Base-by-base conservation (phyloP, 2,797 vertebrate species). In the Petrocephalus schoutedeni region DNA sequence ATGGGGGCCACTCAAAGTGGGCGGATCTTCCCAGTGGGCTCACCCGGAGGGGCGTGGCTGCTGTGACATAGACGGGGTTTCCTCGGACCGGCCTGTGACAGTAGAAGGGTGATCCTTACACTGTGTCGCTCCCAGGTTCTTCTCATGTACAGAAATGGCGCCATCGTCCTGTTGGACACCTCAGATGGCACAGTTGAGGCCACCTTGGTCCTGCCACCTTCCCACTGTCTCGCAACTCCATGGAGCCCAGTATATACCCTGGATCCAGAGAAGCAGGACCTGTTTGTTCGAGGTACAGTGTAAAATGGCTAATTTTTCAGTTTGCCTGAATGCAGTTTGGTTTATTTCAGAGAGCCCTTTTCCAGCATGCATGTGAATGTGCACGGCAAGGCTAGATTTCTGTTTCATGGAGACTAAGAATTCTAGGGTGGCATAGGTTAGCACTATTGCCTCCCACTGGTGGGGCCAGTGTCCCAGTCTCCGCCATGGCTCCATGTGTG, bases 91-190 rank as follows among this genome's bases (percentile, higher is more conserved):
- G 28, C 32, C 6, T 0, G 4, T 49, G 41, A 8, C 7, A 2
- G 19, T 49, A 77, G 36, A 14, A 77, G 32, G 36, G 36, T n/a
- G 36, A 49, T 49, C 16, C 16, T 41, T 77, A 16, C 16, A 10
- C 7, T 83, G 28, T 83, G 36, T 21, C 45, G 3, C 45, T 28
- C 51, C 3, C 21, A 88, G 87, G 77, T 64, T 64, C 56, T 88
- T 14, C 12, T 84, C 56, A 88, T 64, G 88, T 91, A 92, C 86
- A 92, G 91, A 90, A 92, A 92, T 91, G 94, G 94, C 71, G 90
- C 91, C 83, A 88, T 95, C 21, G 86, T 90, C 61, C 88, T 95
- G 2, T 92, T 91, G 86, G 93, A 94, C 86, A 89, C 89, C 84
- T 56, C 91, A 89, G 90, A 90, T 87, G 90, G 89, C 91, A 84